Conservation (phyloP, 2,113 vertebrate genomes). For the Aptenodytes forsteri region DNA sequence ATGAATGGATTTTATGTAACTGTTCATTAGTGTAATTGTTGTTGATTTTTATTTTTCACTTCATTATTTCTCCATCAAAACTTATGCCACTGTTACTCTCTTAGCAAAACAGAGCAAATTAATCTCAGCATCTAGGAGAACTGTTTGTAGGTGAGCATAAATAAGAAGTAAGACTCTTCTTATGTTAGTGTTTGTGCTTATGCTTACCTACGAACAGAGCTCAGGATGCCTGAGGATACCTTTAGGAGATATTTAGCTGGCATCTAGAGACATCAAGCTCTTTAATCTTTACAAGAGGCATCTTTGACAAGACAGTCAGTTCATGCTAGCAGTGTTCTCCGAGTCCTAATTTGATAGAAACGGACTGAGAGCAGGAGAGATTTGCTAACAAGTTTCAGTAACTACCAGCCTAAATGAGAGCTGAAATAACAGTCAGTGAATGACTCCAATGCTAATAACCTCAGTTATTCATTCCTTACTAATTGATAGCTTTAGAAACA, state of each 20-base stretch:
- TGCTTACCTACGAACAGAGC: not conserved
- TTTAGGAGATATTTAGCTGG: not conserved
- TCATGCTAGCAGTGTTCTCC: not conserved
- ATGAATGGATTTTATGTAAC: constrained; percentile 50
- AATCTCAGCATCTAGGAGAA: not conserved
- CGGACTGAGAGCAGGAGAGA: not conserved
- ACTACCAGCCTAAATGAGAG: not conserved
- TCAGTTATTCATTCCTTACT: not conserved
- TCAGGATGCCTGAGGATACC: not conserved
- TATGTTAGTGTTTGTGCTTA: fast-evolving
- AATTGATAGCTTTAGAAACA: constrained; percentile 8
- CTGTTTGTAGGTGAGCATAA: not conserved
- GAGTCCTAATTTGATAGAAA: not conserved
- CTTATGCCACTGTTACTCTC: not conserved
- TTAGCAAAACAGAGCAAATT: constrained; percentile 4
- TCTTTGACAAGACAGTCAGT: not conserved
- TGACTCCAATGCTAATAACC: not conserved
- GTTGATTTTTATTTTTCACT: constrained; percentile 26
- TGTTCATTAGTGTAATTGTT: constrained; percentile 42
- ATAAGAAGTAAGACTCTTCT: not conserved
- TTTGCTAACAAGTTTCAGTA: not conserved
- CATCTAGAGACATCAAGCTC: not conserved
- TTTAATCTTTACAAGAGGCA: not conserved
- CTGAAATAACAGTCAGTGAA: not conserved
- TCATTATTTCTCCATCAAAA: constrained; percentile 24